phyloP scores from a whole-genome alignment of 2,113 vertebrate species.

The Perognathus longimembris region DNA sequence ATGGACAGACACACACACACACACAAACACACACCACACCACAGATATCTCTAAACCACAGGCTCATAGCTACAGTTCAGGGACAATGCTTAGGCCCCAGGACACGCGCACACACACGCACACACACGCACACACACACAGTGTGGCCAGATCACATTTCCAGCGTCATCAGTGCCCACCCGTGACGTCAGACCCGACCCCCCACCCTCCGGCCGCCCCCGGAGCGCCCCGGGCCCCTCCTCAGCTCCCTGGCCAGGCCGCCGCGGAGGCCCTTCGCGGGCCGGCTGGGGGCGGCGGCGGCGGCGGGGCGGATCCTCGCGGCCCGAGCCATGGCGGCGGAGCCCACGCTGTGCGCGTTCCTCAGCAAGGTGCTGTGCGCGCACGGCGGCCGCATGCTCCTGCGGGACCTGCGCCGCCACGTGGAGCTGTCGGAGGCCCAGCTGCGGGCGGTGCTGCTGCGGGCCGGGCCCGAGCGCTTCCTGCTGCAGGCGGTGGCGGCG shows the following conservation, averaged over 20 bases:
- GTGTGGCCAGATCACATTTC: background rate
- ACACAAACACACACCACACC: too few species aligned
- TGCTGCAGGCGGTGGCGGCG: slow-evolving; percentile 54
- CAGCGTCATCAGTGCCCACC: background rate
- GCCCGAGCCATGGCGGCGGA: slow-evolving; percentile 81
- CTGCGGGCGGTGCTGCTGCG: slow-evolving; percentile 80
- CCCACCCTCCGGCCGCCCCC: too few species aligned
- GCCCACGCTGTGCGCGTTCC: slow-evolving; percentile 80
- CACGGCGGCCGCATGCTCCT: slow-evolving; percentile 80
- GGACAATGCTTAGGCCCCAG: too few species aligned
- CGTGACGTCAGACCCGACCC: background rate
- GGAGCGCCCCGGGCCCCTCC: too few species aligned
- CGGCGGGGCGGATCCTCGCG: slow-evolving; percentile 68
- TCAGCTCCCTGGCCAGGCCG: too few species aligned
- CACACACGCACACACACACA: background rate
- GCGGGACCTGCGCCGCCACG: slow-evolving; percentile 59
- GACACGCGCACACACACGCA: too few species aligned
- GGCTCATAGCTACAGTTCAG: too few species aligned
- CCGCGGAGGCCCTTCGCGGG: background rate
- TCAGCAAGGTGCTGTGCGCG: slow-evolving; percentile 84
- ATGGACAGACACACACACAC: too few species aligned
- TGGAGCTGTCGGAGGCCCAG: slow-evolving; percentile 80
- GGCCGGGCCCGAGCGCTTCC: slow-evolving; percentile 76
- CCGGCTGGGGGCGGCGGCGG: background rate
- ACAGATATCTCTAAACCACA: too few species aligned